Evolutionary conservation across 2,888 invertebrate genomes (phyloP), one percentile per base, ranked within the genome.

Genomic region (Pandemis cinnamomeana): DNA sequence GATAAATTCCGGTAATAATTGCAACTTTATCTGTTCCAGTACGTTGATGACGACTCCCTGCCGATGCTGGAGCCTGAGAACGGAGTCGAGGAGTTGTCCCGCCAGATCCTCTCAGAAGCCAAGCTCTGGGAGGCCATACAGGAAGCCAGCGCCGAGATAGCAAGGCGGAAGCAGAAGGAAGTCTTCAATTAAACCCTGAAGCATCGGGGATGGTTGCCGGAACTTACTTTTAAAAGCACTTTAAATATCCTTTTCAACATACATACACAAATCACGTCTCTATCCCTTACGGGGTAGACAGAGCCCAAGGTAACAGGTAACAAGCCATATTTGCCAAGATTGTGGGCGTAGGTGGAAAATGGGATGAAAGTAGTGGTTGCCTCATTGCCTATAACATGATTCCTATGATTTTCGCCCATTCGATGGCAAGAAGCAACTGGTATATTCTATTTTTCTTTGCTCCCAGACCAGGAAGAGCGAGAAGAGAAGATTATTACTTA

Each of bases 91-190:
- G 97, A 97, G 80, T 94, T 97, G 0, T 96, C 96, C 78, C 95
- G 97, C 78, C 97, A 97, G 87, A 97, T 97, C 20, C 95, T 97
- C 86, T 96, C 97, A 0, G 97, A 97, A 89, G 97, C 97, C 0
- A 96, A 96, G 79, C 92, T 96, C 27, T 97, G 96, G 95, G 97
- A 97, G 83, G 97, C 97, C 4, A 96, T 97, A 20, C 97, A 97
- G 82, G 97, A 97, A 82, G 97, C 97, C 0, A 96, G 96, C 84
- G 95, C 95, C 11, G 97, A 97, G 85, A 93, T 97, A 73, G 94
- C 95, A 46, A 91, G 96, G 76, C 94, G 96, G 77, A 96, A 95
- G 85, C 95, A 95, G 79, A 94, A 94, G 75, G 93, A 91, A 42
- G 76, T 83, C 36, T 87, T 81, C 67, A 85, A 86, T 80, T 81